phyloP scores from a whole-genome alignment of 1,140 invertebrate species.

The Nebria ingens region DNA sequence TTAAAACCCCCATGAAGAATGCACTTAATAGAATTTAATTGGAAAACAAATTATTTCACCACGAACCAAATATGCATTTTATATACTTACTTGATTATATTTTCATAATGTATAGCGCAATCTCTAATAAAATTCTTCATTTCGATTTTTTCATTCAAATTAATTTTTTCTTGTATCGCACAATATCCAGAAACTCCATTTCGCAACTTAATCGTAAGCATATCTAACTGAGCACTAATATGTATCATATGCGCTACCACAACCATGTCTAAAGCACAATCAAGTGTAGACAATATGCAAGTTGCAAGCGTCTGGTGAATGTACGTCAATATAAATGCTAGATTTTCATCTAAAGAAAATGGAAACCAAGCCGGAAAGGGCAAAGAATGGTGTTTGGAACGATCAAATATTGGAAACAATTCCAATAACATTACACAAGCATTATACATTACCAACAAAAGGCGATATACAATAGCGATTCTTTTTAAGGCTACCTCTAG shows the following conservation, averaged over 20 bases:
- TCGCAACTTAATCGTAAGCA: constrained; percentile 16
- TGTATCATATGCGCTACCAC: constrained; percentile 17
- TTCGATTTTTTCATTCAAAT: too few relatives aligned
- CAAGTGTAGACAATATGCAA: constrained; percentile 13
- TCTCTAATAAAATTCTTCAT: not conserved
- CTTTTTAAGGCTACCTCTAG: constrained; percentile 3
- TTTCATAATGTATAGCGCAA: not conserved
- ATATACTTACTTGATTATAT: not conserved
- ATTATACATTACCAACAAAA: constrained; percentile 13
- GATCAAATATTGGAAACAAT: constrained; percentile 21
- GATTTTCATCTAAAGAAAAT: constrained; percentile 17
- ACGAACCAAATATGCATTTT: too few relatives aligned
- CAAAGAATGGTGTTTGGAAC: constrained; percentile 7
- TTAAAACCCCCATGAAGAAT: too few relatives aligned
- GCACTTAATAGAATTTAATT: too few relatives aligned
- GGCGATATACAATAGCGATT: not conserved
- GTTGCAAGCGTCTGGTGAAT: constrained; percentile 18
- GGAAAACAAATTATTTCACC: too few relatives aligned
- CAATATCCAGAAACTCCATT: not conserved
- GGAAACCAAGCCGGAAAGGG: constrained; percentile 27
- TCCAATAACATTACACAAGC: constrained; percentile 17
- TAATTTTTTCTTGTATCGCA: too few relatives aligned
- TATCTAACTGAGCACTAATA: constrained; percentile 19
- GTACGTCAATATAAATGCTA: constrained; percentile 21
- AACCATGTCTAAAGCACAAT: constrained; percentile 18